Evolutionary conservation across 2,888 invertebrate species (phyloP), one percentile per base, ranked within the genome.

Genomic region (Strigamia maritima): DNA sequence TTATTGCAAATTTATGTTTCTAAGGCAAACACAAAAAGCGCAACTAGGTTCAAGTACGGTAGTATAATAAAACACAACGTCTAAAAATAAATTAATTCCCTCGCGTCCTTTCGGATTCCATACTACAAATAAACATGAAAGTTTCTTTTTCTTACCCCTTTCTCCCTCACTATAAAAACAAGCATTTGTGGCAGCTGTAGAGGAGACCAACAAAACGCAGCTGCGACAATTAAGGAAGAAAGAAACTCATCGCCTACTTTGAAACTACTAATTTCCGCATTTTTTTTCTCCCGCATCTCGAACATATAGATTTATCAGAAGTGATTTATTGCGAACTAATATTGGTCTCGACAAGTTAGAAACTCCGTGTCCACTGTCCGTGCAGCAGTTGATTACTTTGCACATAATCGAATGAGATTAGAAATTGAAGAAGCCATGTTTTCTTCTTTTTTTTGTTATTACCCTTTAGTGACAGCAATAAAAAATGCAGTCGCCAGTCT

Each of bases 21-120:
- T n/a, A n/a, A n/a, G n/a, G n/a, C n/a, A n/a, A n/a, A n/a, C n/a
- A n/a, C n/a, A n/a, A n/a, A n/a, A n/a, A n/a, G n/a, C n/a, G n/a
- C n/a, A n/a, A n/a, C n/a, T n/a, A n/a, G n/a, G n/a, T n/a, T n/a
- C n/a, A n/a, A n/a, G n/a, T n/a, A n/a, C n/a, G n/a, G n/a, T n/a
- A n/a, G n/a, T n/a, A n/a, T n/a, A n/a, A n/a, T n/a, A n/a, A n/a
- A n/a, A n/a, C 60, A 60, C 60, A 22, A 8, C 65, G 8, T 65
- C 65, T 65, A 65, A 65, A 65, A 65, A 65, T 65, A 65, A 65
- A 65, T 65, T 65, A 65, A 65, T 65, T 28, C 26, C 65, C 65
- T 65, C 65, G 60, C 60, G 26, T 22, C 26, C 65, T 26, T 26
- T 65, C 65, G 14, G 24, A 65, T 65, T 65, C 65, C 65, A 26